Percentiles rank a stretch among this genome's conserved stretches.
Conservation (phyloP, 1,140 invertebrate species). For the Zaprionus ornatus region DNA sequence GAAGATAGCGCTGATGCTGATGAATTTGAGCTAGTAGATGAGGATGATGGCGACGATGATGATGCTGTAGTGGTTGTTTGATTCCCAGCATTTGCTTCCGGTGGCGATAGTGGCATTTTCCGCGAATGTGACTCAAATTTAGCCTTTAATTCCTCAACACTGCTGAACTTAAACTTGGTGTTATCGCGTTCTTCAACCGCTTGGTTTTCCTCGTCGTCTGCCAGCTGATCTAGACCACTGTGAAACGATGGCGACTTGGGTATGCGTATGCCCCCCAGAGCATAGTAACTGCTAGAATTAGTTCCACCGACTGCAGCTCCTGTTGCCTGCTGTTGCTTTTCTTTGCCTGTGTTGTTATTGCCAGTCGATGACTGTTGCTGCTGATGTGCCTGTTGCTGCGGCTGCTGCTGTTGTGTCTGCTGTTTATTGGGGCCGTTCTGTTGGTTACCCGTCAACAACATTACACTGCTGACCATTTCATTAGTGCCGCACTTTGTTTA, state of each 20-base stretch:
- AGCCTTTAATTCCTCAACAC: slow-evolving; percentile 78
- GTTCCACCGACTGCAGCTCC: slow-evolving; percentile 12
- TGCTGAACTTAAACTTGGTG: slow-evolving; percentile 70
- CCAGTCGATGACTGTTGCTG: slow-evolving; percentile 41
- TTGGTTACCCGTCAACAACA: slow-evolving; percentile 79
- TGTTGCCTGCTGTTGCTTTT: slow-evolving; percentile 22
- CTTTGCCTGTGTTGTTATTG: slow-evolving; percentile 50
- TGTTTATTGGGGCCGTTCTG: slow-evolving; percentile 63
- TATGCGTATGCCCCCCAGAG: slow-evolving; percentile 86
- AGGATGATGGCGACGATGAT: slow-evolving; percentile 73
- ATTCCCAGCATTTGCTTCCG: slow-evolving; percentile 46
- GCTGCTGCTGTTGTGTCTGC: slow-evolving; percentile 53
- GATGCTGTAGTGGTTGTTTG: slow-evolving; percentile 21
- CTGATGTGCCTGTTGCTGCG: slow-evolving; percentile 48
- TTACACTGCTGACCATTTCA: slow-evolving; percentile 84
- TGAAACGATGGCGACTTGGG: slow-evolving; percentile 94
- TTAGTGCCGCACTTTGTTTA: slow-evolving; percentile 67
- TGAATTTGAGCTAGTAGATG: slow-evolving; percentile 73
- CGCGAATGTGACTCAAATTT: slow-evolving; percentile 69
- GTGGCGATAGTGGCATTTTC: slow-evolving; percentile 74
- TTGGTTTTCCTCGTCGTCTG: slow-evolving; percentile 83
- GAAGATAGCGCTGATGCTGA: slow-evolving; percentile 72
- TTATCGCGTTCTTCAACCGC: slow-evolving; percentile 23
- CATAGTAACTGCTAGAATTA: slow-evolving; percentile 54
- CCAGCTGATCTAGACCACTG: slow-evolving; percentile 90